Evolutionary conservation across 2,888 invertebrate species (phyloP), one percentile per base, ranked within the genome.

Genomic region (Rhimphoctona megacephalus): DNA sequence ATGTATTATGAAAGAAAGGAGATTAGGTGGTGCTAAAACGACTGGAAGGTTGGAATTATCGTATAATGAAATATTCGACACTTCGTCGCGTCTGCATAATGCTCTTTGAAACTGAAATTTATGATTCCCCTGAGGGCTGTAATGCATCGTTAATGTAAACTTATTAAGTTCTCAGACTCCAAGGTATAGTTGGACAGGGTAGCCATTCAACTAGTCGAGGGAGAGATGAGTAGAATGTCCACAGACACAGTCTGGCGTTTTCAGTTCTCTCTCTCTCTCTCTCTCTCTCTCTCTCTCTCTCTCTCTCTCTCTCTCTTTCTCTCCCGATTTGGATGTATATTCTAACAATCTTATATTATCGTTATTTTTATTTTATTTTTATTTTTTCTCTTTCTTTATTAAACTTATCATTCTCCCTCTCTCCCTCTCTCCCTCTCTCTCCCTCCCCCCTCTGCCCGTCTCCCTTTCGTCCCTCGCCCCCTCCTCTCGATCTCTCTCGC

Each of bases 41-140:
- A 61, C n/a, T 43, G 57, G 39, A 79, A 52, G 17, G 69, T 22
- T 78, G 54, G 25, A 61, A 72, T 61, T 64, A 70, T 46, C 11
- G 72, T 46, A 67, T 78, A 78, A 85, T 70, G 81, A 78, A 82
- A 73, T 81, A 73, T 73, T 52, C 81, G 77, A 77, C 57, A 69
- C 76, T 57, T 25, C 64, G 76, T 52, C 66, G 76, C 70, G 70
- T 73, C 54, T 73, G 33, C 22, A 57, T 61, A 66, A 73, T 81
- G 54, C 66, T 52, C 64, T 82, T 83, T 77, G 70, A 83, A 43
- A 76, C 46, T 66, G 73, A 72, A 80, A 80, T 66, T 83, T 86
- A 76, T 80, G 46, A 76, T 36, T 70, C 64, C 17, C 67, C 52
- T 19, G 67, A 82, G 49, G 36, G 69, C 61, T 57, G 72, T 85